These are phyloP conservation scores for Laterallus jamaicensis DNA, from an alignment of 2,113 vertebrate species.

Conservation along the genomic window DNA sequence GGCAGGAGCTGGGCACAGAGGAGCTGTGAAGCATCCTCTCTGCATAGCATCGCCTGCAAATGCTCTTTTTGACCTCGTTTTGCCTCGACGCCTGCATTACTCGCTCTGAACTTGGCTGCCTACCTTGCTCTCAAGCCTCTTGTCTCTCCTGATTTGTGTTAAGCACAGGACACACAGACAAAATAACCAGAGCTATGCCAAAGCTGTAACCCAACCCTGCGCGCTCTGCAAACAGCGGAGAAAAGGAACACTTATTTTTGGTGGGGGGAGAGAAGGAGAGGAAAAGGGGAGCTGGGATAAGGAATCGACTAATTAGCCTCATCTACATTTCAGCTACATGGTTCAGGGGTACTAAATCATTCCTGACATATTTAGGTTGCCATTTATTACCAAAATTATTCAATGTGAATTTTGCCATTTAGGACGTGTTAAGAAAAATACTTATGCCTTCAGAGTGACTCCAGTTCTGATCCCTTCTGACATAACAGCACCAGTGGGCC, in stretches of 20 bases:
- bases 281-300: conserved; percentile 2
- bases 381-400: conserved; percentile 75
- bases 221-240: conserved; percentile 40
- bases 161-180: conserved; percentile 63
- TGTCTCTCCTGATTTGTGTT: conserved; percentile 70
- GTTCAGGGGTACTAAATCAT: conserved; percentile 72
- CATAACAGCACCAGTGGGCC: background rate
- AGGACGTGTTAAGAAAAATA: conserved; percentile 39
- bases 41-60: background rate
- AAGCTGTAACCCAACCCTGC: conserved; percentile 54
- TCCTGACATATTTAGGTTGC: conserved; percentile 76
- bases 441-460: conserved; percentile 49
- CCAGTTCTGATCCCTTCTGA: conserved; percentile 58
- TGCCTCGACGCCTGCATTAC: conserved; percentile 29
- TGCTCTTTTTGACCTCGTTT: conserved; percentile 43
- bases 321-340: conserved; percentile 71
- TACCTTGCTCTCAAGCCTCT: conserved; percentile 39
- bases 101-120: conserved; percentile 65
- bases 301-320: conserved; percentile 76
- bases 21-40: background rate
- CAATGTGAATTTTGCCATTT: conserved; percentile 66
- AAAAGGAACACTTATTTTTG: background rate
- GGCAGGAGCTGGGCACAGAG: background rate
- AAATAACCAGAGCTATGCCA: conserved; percentile 64
- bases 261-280: background rate